These are phyloP conservation scores for Metallyticus violacea DNA, from an alignment of 2,888 invertebrate species.

Conservation along the genomic window DNA sequence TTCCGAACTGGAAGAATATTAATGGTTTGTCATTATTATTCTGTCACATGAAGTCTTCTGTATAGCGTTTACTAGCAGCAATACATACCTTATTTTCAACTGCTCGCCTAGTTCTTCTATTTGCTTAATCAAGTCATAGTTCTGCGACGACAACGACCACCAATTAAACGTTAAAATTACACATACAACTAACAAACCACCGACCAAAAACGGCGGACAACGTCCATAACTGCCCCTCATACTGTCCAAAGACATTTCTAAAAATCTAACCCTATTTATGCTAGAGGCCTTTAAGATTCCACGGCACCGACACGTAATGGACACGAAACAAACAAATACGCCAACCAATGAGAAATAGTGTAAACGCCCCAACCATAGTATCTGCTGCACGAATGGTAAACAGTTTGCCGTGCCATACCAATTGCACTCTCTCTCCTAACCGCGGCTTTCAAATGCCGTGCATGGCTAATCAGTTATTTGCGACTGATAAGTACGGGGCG, in stretches of 20 bases:
- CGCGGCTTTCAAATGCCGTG: not conserved
- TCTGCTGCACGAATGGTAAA: not conserved
- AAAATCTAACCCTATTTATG: constrained; percentile 31
- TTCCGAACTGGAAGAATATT: constrained; percentile 29
- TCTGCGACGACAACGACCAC: constrained; percentile 31
- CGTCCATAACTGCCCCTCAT: constrained; percentile 31
- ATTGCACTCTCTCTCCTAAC: not conserved
- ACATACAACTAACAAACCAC: constrained; percentile 26
- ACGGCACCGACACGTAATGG: not conserved
- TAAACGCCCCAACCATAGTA: not conserved
- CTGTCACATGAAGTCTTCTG: no score
- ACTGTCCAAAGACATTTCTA: constrained; percentile 42
- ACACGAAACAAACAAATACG: not conserved
- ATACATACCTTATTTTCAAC: constrained; percentile 27
- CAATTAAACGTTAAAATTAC: constrained; percentile 31
- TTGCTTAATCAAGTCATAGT: constrained; percentile 29
- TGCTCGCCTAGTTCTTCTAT: constrained; percentile 32
- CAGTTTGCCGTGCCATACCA: not conserved
- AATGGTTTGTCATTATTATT: not conserved
- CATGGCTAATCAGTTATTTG: not conserved
- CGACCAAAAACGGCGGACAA: constrained; percentile 31
- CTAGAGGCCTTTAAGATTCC: not conserved
- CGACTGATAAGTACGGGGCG: not conserved
- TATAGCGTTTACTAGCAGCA: not conserved
- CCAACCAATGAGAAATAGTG: not conserved